phyloP scores from a whole-genome alignment of 1,140 invertebrate species.

The Parapsyche elsis region DNA sequence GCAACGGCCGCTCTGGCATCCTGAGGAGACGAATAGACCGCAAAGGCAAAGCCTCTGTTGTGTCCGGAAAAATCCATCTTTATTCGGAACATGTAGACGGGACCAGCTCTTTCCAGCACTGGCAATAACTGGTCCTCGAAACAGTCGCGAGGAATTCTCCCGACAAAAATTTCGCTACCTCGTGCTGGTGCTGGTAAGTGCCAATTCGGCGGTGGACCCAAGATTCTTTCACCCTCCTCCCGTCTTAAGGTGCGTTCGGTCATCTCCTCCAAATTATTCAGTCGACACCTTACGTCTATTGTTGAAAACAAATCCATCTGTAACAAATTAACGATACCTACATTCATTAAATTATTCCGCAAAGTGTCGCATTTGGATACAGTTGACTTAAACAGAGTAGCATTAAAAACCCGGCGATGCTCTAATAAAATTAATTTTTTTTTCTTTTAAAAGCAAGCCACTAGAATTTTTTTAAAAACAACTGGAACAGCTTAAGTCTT shows the following conservation, averaged over 20 bases:
- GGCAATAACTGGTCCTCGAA: slow-evolving; percentile 87
- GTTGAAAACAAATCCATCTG: too few species aligned
- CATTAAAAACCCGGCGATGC: too few species aligned
- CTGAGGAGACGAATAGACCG: slow-evolving; percentile 73
- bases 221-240: slow-evolving; percentile 73
- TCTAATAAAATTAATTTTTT: too few species aligned
- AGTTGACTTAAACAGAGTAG: too few species aligned
- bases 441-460: too few species aligned
- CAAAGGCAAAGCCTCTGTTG: slow-evolving; percentile 86
- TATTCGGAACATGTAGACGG: slow-evolving; percentile 81
- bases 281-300: too few species aligned
- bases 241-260: slow-evolving; percentile 53
- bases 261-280: too few species aligned
- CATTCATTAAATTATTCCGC: too few species aligned
- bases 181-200: slow-evolving; percentile 66
- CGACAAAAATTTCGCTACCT: slow-evolving; percentile 85
- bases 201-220: slow-evolving; percentile 69
- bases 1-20: slow-evolving; percentile 72
- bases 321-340: too few species aligned
- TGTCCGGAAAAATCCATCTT: slow-evolving; percentile 82
- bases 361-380: too few species aligned
- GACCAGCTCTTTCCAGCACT: slow-evolving; percentile 72
- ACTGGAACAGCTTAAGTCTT: too few species aligned
- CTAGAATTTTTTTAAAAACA: too few species aligned
- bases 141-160: slow-evolving; percentile 82